A percentile compares a stretch with the other conserved stretches of the same genome.
phyloP scores from a whole-genome alignment of 2,113 vertebrate genomes.

The Crotalus horridus region DNA sequence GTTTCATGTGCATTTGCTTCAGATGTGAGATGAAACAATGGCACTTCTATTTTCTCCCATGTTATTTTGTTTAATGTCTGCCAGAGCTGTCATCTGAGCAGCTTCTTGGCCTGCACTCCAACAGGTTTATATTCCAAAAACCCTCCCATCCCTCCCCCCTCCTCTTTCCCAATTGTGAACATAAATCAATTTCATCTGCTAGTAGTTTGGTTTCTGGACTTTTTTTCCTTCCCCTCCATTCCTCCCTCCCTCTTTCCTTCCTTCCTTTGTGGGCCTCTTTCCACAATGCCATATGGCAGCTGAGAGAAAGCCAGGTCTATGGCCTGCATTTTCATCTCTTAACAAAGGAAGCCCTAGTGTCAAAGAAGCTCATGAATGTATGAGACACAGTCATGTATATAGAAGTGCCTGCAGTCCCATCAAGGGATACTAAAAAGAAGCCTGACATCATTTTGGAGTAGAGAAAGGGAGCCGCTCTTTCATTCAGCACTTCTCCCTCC shows the following conservation, averaged over 20 bases:
- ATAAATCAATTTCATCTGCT: conserved; percentile 89
- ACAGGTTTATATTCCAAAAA: conserved; percentile 69
- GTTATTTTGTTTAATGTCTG: conserved; percentile 61
- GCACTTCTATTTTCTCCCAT: conserved; percentile 66
- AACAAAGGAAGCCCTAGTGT: conserved; percentile 82
- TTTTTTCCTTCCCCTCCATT: background rate
- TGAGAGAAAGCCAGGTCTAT: conserved; percentile 73
- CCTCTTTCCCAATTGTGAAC: conserved; percentile 60
- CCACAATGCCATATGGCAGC: conserved; percentile 91
- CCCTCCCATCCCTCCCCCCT: conserved; percentile 32
- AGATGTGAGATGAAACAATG: conserved; percentile 72
- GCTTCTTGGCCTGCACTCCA: conserved; percentile 56
- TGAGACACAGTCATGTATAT: conserved; percentile 68
- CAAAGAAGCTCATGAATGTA: conserved; percentile 81
- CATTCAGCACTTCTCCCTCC: conserved; percentile 24
- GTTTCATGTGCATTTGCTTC: conserved; percentile 63
- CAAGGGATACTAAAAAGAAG: conserved; percentile 58
- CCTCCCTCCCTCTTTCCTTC: conserved; percentile 10
- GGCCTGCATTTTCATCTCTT: conserved; percentile 70
- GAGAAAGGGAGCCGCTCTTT: conserved; percentile 47
- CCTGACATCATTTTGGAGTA: conserved; percentile 49
- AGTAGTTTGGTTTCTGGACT: conserved; percentile 64
- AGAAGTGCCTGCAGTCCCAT: conserved; percentile 66
- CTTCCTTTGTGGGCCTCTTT: conserved; percentile 70
- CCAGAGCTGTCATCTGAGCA: conserved; percentile 65